Conservation (phyloP, 2,113 vertebrate genomes). For the Aegithalos caudatus region DNA sequence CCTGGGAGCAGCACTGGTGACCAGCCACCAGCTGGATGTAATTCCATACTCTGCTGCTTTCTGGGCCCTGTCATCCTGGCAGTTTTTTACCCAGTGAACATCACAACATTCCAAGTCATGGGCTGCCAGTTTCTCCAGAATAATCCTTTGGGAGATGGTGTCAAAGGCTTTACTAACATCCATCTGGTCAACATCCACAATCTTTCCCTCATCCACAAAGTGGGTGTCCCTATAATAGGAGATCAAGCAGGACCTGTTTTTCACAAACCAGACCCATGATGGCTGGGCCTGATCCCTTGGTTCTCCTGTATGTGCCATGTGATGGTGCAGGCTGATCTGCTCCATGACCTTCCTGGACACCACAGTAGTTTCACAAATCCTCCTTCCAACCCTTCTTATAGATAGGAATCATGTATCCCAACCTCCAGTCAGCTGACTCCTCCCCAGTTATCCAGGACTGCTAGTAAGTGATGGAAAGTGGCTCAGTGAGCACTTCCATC, state of each 20-base stretch:
- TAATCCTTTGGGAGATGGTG: background rate
- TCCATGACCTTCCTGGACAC: background rate
- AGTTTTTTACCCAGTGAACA: background rate
- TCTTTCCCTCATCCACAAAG: background rate
- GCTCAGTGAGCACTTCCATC: background rate
- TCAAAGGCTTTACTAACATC: background rate
- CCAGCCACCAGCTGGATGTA: accelerated
- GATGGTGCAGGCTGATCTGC: background rate
- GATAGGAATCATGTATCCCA: background rate
- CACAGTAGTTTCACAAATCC: background rate
- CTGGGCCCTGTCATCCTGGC: too few species aligned
- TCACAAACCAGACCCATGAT: background rate
- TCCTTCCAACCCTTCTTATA: accelerated
- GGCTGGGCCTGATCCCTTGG: background rate
- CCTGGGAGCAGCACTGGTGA: background rate
- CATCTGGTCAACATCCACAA: too few species aligned
- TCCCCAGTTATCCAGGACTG: background rate
- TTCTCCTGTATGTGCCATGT: background rate
- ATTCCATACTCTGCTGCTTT: background rate
- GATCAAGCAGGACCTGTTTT: background rate
- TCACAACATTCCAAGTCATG: too few species aligned
- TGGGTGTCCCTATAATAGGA: accelerated
- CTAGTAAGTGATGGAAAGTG: background rate
- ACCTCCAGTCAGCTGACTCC: background rate
- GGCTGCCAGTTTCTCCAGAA: background rate